Evolutionary conservation across 2,888 invertebrate genomes (phyloP).

Genomic region (Tiphia femorata): DNA sequence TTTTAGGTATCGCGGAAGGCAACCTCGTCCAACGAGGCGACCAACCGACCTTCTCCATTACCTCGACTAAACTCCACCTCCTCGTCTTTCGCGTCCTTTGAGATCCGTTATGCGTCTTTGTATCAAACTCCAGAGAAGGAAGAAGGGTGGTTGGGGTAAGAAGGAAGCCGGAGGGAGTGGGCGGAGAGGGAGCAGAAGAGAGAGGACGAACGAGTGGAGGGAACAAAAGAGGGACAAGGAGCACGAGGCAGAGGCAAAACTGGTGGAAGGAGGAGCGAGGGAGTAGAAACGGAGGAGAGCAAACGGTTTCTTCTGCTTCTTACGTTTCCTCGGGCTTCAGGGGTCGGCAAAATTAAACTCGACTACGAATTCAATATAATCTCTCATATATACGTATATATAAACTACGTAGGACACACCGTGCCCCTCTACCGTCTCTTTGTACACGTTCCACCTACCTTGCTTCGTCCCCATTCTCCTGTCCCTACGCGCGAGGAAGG

Average conservation of each 20-base stretch:
- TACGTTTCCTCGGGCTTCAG: conserved; percentile 22
- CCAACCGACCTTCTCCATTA: too few species aligned
- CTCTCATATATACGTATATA: conserved; percentile 5
- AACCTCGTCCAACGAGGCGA: too few species aligned
- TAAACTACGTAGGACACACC: too few species aligned
- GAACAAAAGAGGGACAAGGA: not conserved
- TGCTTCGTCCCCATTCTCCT: not conserved
- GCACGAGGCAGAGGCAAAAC: not conserved
- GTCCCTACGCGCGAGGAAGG: conserved; percentile 2
- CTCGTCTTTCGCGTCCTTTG: not conserved
- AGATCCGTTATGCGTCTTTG: not conserved
- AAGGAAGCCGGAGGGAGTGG: not conserved
- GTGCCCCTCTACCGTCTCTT: not conserved
- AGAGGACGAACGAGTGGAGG: not conserved
- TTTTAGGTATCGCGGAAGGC: too few species aligned
- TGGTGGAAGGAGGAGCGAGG: not conserved
- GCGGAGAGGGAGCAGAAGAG: not conserved
- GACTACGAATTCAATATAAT: conserved; percentile 48
- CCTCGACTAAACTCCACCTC: too few species aligned
- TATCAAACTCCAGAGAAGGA: not conserved
- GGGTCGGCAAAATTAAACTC: conserved; percentile 50
- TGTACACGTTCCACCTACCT: not conserved
- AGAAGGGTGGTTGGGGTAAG: not conserved
- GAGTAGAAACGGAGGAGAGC: not conserved
- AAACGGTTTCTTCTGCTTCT: conserved; percentile 32